Conservation (phyloP, 2,113 vertebrate species). For the Pachyramphus minor region DNA sequence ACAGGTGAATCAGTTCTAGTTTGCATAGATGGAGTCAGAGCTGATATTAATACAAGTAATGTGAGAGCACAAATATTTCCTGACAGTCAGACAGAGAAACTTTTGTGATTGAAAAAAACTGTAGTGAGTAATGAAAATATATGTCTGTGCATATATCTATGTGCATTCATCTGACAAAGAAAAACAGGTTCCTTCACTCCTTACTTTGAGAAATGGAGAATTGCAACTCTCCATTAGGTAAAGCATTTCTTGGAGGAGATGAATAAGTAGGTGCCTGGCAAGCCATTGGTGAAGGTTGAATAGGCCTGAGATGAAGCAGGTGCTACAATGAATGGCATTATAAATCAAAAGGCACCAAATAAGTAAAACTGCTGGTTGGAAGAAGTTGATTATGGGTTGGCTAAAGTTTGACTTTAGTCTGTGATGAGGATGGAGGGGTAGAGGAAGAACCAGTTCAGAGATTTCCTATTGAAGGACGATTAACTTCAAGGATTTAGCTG, state of each 20-base stretch:
- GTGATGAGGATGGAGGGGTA: neutral
- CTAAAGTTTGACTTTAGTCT: neutral
- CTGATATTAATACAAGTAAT: neutral
- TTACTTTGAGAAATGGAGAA: neutral
- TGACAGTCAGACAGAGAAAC: neutral
- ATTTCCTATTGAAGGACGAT: neutral
- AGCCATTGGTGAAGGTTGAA: neutral
- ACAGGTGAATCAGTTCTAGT: neutral
- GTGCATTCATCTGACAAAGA: neutral
- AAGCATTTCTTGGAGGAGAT: neutral
- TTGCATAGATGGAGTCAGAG: neutral
- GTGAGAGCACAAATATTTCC: neutral
- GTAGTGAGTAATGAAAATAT: neutral
- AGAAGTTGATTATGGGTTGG: neutral
- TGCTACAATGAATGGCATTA: neutral
- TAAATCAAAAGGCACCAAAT: neutral
- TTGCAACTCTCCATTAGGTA: neutral
- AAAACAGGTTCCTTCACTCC: neutral
- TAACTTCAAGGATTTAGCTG: neutral
- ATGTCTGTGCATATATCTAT: neutral
- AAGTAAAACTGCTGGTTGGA: neutral
- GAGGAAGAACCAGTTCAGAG: neutral
- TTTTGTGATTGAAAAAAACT: neutral
- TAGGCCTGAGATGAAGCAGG: neutral
- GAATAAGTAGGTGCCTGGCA: neutral